These are phyloP conservation scores for Calycopis cecrops DNA, from an alignment of 1,140 invertebrate genomes.

Conservation along the genomic window DNA sequence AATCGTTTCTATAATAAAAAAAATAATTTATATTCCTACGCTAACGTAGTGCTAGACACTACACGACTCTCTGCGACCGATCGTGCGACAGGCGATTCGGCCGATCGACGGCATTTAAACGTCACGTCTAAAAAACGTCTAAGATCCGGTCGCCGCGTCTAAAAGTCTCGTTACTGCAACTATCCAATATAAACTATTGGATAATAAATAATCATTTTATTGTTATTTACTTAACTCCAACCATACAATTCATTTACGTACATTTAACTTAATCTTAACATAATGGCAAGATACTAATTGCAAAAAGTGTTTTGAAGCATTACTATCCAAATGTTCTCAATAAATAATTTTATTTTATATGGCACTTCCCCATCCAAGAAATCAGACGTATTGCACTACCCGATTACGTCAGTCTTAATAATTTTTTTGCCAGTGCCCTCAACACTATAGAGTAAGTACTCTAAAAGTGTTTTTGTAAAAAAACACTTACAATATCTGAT, in stretches of 20 bases:
- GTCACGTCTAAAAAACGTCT: too few relatives aligned
- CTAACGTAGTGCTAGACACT: too few relatives aligned
- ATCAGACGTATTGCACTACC: constrained; percentile 47
- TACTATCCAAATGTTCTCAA: not conserved
- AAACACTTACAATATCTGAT: constrained; percentile 1
- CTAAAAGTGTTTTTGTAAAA: not conserved
- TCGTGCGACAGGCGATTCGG: too few relatives aligned
- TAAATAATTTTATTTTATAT: not conserved
- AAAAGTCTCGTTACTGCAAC: too few relatives aligned
- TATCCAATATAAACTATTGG: too few relatives aligned
- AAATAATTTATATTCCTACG: too few relatives aligned
- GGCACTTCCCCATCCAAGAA: constrained; percentile 10
- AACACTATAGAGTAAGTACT: not conserved
- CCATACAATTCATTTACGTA: not conserved
- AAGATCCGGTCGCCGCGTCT: too few relatives aligned
- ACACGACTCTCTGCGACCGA: too few relatives aligned
- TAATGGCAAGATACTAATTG: too few relatives aligned
- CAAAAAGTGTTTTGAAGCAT: not conserved
- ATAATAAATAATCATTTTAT: too few relatives aligned
- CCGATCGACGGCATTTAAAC: too few relatives aligned
- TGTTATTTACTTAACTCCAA: not conserved
- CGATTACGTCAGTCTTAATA: constrained; percentile 41
- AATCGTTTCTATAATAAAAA: too few relatives aligned
- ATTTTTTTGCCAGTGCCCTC: not conserved
- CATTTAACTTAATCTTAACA: not conserved